Evolutionary conservation across 2,113 vertebrate genomes (phyloP), one percentile per base, ranked within the genome.

Genomic region (Gorsachius goisagi): DNA sequence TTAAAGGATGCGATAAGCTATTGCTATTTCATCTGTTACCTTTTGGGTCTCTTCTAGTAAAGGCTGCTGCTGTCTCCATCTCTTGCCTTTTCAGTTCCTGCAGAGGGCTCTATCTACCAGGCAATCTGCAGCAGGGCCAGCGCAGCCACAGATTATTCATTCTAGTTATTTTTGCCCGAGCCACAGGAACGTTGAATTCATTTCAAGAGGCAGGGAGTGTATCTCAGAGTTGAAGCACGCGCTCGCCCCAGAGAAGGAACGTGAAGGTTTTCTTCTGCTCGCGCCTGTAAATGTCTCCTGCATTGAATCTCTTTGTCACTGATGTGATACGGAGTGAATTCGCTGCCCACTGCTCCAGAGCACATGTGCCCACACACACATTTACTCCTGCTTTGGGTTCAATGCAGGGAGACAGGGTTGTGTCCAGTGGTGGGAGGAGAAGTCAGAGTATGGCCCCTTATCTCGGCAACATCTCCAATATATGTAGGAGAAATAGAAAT

Each of bases 21-120:
- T 22, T 62, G 41, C 20, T 53, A 11, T 69, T 85, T 69, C n/a
- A 17, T 78, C 55, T 52, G 15, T 49, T 24, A 22, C 37, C 32
- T 80, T 77, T 23, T 4, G 0, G 15, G 24, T 69, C 28, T 76
- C 52, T 67, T 56, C 52, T 47, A 41, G 60, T 56, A 72, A 77
- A 47, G 45, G 22, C 32, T 24, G 50, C 16, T 60, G 50, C 50
- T 58, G 35, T 37, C 75, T 60, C 56, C 10, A 33, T 39, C 55
- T 81, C 75, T 17, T 84, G 37, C 28, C 60, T 22, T 69, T 75
- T 75, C 73, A 8, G 44, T 85, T 92, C 97, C 97, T 96, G 96
- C 79, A 97, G 97, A 90, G 96, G 97, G 95, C 97, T 97, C 92
- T 82, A 53, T 96, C 83, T 89, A 76, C 97, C 85, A 93, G 85